A percentile compares a stretch with the other conserved stretches of the same genome.
Conservation (phyloP, 2,888 invertebrate genomes). For the Drosophila engyochracea region DNA sequence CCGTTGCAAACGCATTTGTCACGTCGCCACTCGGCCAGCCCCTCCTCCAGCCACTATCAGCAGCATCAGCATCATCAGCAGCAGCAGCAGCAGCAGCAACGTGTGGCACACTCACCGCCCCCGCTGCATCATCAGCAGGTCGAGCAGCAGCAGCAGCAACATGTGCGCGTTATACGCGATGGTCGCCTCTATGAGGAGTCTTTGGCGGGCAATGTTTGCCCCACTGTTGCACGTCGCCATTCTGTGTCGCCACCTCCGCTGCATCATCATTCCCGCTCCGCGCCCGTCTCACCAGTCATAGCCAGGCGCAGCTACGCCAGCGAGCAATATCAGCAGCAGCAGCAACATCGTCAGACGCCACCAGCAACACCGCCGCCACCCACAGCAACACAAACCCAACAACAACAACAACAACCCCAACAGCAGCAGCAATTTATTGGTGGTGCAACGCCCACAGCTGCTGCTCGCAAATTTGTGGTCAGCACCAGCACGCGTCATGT, state of each 20-base stretch:
- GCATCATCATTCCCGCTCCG: conserved; percentile 79
- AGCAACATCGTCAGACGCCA: conserved; percentile 43
- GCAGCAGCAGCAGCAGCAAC: conserved; percentile 26
- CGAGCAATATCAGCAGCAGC: conserved; percentile 74
- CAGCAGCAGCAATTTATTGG: conserved; percentile 54
- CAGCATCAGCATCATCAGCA: conserved; percentile 24
- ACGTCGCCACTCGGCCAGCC: conserved; percentile 80
- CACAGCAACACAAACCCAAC: conserved; percentile 43
- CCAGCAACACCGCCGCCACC: conserved; percentile 30
- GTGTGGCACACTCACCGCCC: conserved; percentile 36
- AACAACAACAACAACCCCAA: conserved; percentile 32
- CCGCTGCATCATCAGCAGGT: conserved; percentile 36
- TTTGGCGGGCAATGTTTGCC: conserved; percentile 22
- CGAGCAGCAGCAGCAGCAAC: conserved; percentile 66
- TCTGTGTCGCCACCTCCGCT: conserved; percentile 81
- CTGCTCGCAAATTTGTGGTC: conserved; percentile 83
- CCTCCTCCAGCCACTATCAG: conserved; percentile 75
- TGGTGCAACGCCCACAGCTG: conserved; percentile 64
- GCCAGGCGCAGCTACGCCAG: conserved; percentile 55
- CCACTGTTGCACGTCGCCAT: conserved; percentile 60
- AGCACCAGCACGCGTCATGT: conserved; percentile 80
- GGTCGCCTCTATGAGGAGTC: conserved; percentile 84
- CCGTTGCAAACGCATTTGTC: conserved; percentile 59
- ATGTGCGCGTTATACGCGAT: conserved; percentile 85
- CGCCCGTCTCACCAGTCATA: conserved; percentile 75